Evolutionary conservation across 1,140 invertebrate species (phyloP).

Genomic region (Drosophila ambigua): DNA sequence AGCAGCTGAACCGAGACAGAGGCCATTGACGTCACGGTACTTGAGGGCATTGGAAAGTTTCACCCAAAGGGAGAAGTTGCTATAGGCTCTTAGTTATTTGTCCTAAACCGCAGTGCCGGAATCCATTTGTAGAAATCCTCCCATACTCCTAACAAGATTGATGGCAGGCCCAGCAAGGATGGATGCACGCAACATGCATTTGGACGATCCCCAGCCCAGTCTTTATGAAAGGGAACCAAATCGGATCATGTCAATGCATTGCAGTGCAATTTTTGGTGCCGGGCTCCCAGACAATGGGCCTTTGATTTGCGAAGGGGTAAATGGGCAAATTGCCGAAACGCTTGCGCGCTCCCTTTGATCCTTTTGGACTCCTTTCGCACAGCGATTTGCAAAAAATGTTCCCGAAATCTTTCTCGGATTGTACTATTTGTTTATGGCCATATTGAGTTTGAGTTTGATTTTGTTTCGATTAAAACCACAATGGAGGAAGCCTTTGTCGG

Average conservation of each 20-base stretch:
- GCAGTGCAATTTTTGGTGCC: constrained; percentile 43
- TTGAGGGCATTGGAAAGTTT: constrained; percentile 39
- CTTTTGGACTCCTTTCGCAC: constrained; percentile 47
- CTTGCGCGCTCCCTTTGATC: constrained; percentile 54
- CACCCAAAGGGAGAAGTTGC: constrained; percentile 16
- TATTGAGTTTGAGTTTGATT: constrained; percentile 55
- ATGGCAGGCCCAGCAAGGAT: constrained; percentile 19
- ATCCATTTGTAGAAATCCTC: constrained; percentile 14
- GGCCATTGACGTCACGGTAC: constrained; percentile 55
- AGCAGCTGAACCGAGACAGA: constrained; percentile 44
- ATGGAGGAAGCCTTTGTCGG: constrained; percentile 32
- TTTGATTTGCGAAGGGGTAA: constrained; percentile 65
- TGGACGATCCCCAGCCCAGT: constrained; percentile 5
- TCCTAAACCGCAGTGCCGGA: constrained; percentile 1
- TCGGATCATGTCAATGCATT: constrained; percentile 71
- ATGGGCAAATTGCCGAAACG: constrained; percentile 48
- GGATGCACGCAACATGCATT: constrained; percentile 18
- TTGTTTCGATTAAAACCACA: constrained; percentile 47
- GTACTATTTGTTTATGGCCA: constrained; percentile 57
- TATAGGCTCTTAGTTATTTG: constrained; percentile 20
- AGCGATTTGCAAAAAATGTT: constrained; percentile 39
- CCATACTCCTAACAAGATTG: constrained; percentile 39
- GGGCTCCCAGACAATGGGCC: constrained; percentile 52
- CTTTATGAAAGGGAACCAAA: constrained; percentile 47
- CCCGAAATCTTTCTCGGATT: constrained; percentile 22